A percentile compares a stretch with the other conserved stretches of the same genome.
Evolutionary conservation across 2,797 vertebrate species (phyloP).

Genomic region (Rhodeus uyekii): DNA sequence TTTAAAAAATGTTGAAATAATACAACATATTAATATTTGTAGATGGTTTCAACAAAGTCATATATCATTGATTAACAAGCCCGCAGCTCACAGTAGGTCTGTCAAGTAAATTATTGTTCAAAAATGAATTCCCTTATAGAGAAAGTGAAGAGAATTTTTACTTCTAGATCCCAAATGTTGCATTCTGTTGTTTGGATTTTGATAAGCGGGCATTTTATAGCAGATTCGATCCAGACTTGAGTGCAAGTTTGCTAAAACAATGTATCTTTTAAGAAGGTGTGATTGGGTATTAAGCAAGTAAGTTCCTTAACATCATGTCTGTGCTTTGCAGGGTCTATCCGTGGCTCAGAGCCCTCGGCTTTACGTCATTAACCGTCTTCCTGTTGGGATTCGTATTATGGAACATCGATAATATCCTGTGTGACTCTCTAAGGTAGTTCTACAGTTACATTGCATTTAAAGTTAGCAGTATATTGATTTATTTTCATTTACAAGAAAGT

Average conservation of each 20-base stretch:
- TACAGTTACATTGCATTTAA: background rate
- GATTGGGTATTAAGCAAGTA: background rate
- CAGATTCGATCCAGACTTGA: background rate
- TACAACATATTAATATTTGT: no score
- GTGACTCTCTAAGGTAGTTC: conserved; percentile 89
- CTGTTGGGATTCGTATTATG: conserved; percentile 93
- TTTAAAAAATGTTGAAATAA: background rate
- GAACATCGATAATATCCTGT: conserved; percentile 97
- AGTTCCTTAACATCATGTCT: conserved; percentile 14
- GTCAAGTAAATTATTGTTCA: no score
- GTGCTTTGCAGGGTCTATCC: conserved; percentile 88
- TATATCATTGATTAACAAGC: background rate
- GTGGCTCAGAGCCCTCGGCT: conserved; percentile 89
- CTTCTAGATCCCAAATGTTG: background rate
- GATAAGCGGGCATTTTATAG: background rate
- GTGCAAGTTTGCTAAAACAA: background rate
- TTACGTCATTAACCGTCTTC: conserved; percentile 90
- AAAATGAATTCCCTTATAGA: no score
- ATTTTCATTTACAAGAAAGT: background rate
- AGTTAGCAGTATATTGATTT: background rate
- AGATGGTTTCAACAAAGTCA: background rate
- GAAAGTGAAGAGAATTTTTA: background rate
- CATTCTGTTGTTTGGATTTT: background rate
- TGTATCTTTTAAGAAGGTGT: background rate
- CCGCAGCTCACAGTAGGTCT: background rate